These are phyloP conservation scores for Drosophila nigricruria DNA, from an alignment of 2,888 invertebrate genomes.

Conservation along the genomic window DNA sequence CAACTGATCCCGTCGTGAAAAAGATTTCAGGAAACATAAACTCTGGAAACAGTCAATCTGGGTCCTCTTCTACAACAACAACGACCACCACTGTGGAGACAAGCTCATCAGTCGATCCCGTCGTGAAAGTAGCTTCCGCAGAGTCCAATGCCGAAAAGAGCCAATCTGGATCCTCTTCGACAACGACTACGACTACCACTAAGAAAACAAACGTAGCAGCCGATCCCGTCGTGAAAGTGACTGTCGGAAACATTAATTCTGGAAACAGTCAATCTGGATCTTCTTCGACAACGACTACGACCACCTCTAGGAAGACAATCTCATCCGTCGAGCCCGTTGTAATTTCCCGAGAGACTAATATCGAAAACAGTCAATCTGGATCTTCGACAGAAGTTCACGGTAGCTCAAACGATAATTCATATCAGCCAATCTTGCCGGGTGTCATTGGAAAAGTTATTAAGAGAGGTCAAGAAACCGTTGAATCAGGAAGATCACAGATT, in stretches of 20 bases:
- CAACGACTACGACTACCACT: background rate
- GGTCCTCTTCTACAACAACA: too few relatives aligned
- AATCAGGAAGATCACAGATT: background rate
- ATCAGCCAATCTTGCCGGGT: constrained; percentile 21
- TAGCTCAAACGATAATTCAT: background rate
- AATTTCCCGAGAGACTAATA: constrained; percentile 1
- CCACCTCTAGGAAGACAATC: background rate
- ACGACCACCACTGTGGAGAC: too few relatives aligned
- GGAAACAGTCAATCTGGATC: constrained; percentile 18
- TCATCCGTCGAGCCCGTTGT: background rate
- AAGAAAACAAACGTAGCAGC: background rate
- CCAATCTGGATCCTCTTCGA: background rate
- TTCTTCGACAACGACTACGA: constrained; percentile 9
- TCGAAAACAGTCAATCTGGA: constrained; percentile 4
- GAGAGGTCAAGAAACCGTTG: constrained; percentile 17
- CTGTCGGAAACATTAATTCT: background rate
- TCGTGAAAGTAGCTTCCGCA: background rate
- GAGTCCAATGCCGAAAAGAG: background rate
- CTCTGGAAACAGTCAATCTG: too few relatives aligned
- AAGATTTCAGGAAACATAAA: too few relatives aligned
- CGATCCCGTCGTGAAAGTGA: background rate
- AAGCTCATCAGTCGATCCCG: background rate
- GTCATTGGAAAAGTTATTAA: constrained; percentile 39
- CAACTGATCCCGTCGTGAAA: background rate
- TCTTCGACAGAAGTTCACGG: background rate